Evolutionary conservation across 1,140 invertebrate genomes (phyloP).

Genomic region (Polyergus mexicanus): DNA sequence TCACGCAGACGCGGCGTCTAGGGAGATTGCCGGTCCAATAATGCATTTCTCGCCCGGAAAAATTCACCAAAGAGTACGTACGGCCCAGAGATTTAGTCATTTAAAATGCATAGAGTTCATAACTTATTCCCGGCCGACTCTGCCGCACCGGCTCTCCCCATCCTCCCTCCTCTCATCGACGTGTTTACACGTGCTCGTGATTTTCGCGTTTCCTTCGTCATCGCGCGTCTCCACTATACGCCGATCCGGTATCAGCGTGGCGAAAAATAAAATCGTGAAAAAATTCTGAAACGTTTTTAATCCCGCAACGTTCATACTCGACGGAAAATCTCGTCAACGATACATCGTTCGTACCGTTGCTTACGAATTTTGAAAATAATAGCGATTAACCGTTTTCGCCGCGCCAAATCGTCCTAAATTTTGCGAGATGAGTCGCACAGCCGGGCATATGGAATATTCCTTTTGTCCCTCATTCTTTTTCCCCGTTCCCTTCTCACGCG

Average conservation of each 20-base stretch:
- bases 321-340: slow-evolving; percentile 44
- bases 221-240: neutral
- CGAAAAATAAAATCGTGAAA: slow-evolving; percentile 43
- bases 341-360: slow-evolving; percentile 41
- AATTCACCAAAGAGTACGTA: slow-evolving; percentile 78
- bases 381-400: slow-evolving; percentile 7
- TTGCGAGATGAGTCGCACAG: slow-evolving; percentile 42
- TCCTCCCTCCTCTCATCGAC: slow-evolving; percentile 41
- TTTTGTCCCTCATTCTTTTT: slow-evolving; percentile 24
- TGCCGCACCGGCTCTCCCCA: slow-evolving; percentile 46
- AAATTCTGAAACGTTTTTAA: slow-evolving; percentile 32
- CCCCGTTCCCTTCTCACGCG: neutral
- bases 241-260: slow-evolving; percentile 9
- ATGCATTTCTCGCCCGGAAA: slow-evolving; percentile 78
- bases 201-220: slow-evolving; percentile 52
- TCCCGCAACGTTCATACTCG: neutral
- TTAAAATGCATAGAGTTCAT: slow-evolving; percentile 84
- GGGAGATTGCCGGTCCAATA: slow-evolving; percentile 81
- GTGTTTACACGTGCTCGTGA: slow-evolving; percentile 58
- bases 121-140: slow-evolving; percentile 80
- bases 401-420: neutral
- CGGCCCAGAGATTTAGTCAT: slow-evolving; percentile 82
- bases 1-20: slow-evolving; percentile 37
- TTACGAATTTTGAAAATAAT: slow-evolving; percentile 31
- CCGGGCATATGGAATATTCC: slow-evolving; percentile 8